Base-by-base conservation (phyloP, 2,888 invertebrate species). In the Agrochola circellaris region DNA sequence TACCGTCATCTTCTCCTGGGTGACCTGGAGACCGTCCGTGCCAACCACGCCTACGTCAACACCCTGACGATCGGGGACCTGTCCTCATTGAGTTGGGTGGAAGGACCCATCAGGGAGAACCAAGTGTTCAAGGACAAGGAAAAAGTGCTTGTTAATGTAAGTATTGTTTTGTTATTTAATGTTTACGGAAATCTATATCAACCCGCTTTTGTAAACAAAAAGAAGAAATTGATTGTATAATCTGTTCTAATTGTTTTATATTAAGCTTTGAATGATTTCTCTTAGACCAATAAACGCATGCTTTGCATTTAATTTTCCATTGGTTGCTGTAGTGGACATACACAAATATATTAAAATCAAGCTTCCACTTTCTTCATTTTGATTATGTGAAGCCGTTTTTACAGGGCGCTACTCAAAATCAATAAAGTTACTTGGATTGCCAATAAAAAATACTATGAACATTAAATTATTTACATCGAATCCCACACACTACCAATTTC, bases 1-100 rank as follows among this genome's bases (percentile, higher is more conserved):
- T 99, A 98, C 92, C 97, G 99, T n/a, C 99, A 99, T 94, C 93
- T 99, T 17, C 96, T 97, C 0, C 92, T 99, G 1, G 97, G 97
- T 13, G 95, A 97, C 66, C 82, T 96, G 30, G 91, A 94, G 13
- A 93, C 93, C 0, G 94, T 97, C 0, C 91, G 94, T 5, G 96
- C 93, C 15, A 97, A 97, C 82, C 98, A 99, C 92, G 98, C 98
- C 0, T 99, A 97, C 92, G 98, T 98, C 4, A 98, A 99, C 93
- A 97, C 98, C 0, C 90, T 97, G 23, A 97, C 98, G 0, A 97
- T 98, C 73, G 99, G 99, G 69, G 99, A 99, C 92, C 96, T 99
- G 73, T 98, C 98, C 0, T 98, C 98, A 2, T 92, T 99, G 62
- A 97, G 95, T 15, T 96, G 96, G 96, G 94, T 99, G 11, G 98